Conservation (phyloP, 2,888 invertebrate species). For the Resseliella maxima region DNA sequence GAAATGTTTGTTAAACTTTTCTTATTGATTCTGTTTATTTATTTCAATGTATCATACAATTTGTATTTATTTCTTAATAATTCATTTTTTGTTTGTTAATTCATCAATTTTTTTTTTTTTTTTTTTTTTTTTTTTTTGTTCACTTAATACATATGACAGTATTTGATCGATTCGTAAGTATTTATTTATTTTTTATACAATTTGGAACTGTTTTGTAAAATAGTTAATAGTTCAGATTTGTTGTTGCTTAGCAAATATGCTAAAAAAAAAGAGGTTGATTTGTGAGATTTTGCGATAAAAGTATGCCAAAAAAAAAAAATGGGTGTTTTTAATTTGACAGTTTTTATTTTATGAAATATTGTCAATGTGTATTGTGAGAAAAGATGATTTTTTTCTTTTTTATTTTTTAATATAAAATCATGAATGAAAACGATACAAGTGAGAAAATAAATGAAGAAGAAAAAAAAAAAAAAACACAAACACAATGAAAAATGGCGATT, state of each 20-base stretch:
- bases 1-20: background rate
- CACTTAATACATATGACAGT: constrained; percentile 9
- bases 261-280: background rate
- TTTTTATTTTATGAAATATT: constrained; percentile 1
- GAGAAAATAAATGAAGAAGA: background rate
- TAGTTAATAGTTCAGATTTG: background rate
- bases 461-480: background rate
- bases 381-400: too few relatives aligned
- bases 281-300: background rate
- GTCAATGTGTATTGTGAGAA: constrained; percentile 10
- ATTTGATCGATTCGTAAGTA: background rate
- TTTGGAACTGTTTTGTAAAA: constrained; percentile 31
- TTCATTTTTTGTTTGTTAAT: background rate
- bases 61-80: too few relatives aligned
- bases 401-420: too few relatives aligned
- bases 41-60: constrained; percentile 50
- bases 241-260: background rate
- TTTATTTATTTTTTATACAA: constrained; percentile 1
- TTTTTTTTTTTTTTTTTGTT: background rate
- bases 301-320: constrained; percentile 6
- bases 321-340: background rate
- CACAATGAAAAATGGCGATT: constrained; percentile 16
- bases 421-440: background rate
- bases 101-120: background rate
- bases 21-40: constrained; percentile 45